Evolutionary conservation across 2,797 vertebrate genomes (phyloP), one percentile per base, ranked within the genome.

Genomic region (Otus scops): DNA sequence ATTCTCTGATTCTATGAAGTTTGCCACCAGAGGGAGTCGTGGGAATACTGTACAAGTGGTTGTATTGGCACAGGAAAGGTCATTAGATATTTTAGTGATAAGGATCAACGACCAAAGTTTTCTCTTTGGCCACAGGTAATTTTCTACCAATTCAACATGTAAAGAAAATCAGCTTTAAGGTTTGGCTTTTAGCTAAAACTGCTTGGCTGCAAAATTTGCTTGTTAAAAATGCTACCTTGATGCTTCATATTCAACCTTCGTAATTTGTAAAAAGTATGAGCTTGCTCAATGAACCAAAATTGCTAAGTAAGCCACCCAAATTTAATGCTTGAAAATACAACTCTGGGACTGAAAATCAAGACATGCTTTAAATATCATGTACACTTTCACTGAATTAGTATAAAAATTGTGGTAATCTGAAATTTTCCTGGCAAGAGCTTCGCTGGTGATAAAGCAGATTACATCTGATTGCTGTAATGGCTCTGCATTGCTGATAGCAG

Each of bases 1-100:
- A 45, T 45, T 19, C 19, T 45, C 18, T 45, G 43, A 45, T 45
- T 45, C 43, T 45, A 45, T 45, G 43, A 45, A 21, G 27, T 92
- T 97, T 97, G 89, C 98, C 97, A 98, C 96, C 97, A 98, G 97
- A 98, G 98, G 97, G 97, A 98, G 98, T 96, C 53, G 71, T 93
- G 74, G 86, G 97, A 98, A 97, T 97, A 54, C 76, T 51, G 64
- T 90, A 97, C 26, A 85, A 54, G 79, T 68, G 77, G 59, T 18
- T 92, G 85, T 41, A 48, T 34, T 82, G 76, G 61, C 73, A 39
- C 77, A 23, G 60, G 32, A 69, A 85, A 50, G 70, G 89, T 88
- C 71, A 90, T 85, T 18, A 50, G 56, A 2, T 80, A 60, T 91
- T 93, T 89, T 48, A 63, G 47, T 28, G 48, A 24, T 9, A 43